These are phyloP conservation scores for Nymphalis c-album DNA, from an alignment of 2,888 invertebrate genomes.

Conservation along the genomic window DNA sequence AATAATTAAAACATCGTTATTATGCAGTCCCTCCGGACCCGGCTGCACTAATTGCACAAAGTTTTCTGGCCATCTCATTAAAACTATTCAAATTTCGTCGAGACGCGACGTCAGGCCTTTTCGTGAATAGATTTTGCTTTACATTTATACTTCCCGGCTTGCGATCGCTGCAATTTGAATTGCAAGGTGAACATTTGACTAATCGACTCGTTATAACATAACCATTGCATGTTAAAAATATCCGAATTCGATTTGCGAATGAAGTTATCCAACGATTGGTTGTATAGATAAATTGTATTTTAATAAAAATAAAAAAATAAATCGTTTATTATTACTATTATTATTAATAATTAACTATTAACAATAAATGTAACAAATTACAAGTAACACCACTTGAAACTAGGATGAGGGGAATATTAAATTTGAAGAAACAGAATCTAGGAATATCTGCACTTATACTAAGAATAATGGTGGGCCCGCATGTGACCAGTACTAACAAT, in stretches of 20 bases:
- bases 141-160: constrained; percentile 14
- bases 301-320: too few species aligned
- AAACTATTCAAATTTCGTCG: constrained; percentile 53
- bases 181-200: constrained; percentile 11
- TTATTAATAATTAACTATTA: too few species aligned
- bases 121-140: constrained; percentile 32
- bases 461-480: too few species aligned
- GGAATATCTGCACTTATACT: too few species aligned
- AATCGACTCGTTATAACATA: constrained; percentile 15
- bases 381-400: too few species aligned
- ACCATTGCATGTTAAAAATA: not conserved
- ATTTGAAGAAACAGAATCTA: too few species aligned
- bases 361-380: too few species aligned
- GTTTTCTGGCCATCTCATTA: constrained; percentile 59
- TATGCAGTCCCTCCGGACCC: constrained; percentile 39
- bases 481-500: too few species aligned
- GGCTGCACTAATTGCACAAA: constrained; percentile 60
- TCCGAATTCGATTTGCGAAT: not conserved
- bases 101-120: constrained; percentile 41
- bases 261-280: not conserved
- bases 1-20: constrained; percentile 51
- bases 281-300: not conserved
- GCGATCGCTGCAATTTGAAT: constrained; percentile 8
- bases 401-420: too few species aligned
- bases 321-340: too few species aligned